Evolutionary conservation across 2,797 vertebrate species (phyloP), one percentile per base, ranked within the genome.

Genomic region (Clarias fuscus): DNA sequence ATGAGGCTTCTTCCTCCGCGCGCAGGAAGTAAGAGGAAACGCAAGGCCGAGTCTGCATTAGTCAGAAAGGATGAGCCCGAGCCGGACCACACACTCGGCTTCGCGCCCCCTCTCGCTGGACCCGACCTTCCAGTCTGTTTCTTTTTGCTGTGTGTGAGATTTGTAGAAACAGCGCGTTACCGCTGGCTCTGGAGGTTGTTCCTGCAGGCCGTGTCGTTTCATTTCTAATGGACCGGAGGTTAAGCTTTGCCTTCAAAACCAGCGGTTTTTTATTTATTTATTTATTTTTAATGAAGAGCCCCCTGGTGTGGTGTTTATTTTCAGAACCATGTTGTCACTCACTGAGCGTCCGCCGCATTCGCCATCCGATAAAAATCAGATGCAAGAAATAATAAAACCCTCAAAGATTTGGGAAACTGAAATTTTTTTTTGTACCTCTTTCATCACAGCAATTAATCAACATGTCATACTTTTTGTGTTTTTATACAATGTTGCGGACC

Each of bases 1-100:
- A 91, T 79, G 68, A 89, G 85, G 84, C 77, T 70, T 70, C 61
- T 88, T 88, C 82, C 73, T 88, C 87, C 86, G 81, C 20, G 83
- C 22, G 80, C 84, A 82, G 85, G 83, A 88, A 88, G 84, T 85
- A 15, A 81, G 82, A 85, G 77, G 48, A 70, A 83, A 75, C 78
- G 43, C 27, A 43, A 86, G 65, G 53, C 85, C 85, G 76, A 72
- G 67, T 84, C 83, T 58, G 56, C 73, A 20, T 86, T 88, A 81
- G 64, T 79, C 64, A 79, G 78, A 73, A 72, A 64, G 76, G 77
- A 88, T 84, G 84, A 88, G 72, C 33, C 83, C 27, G 83, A 73
- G n/a, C 17, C 2, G 40, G 85, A 88, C 88, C 88, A 88, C 86
- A 88, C 88, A 84, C 85, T 30, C 72, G 1, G 27, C 27, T 22